Evolutionary conservation across 1,140 invertebrate genomes (phyloP).

Genomic region (Drosophila truncata): DNA sequence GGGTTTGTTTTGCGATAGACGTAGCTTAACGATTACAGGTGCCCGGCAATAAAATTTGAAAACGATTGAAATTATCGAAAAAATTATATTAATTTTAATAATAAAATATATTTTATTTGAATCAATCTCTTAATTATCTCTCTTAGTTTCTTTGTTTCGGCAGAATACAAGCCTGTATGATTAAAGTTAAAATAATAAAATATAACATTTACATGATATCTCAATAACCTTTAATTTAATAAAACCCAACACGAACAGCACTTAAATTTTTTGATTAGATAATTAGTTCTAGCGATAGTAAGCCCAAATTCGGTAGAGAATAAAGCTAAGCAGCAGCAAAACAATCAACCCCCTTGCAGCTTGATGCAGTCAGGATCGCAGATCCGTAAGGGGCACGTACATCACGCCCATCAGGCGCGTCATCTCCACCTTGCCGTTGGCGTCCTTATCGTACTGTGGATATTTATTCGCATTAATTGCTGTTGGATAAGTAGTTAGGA

Average conservation of each 20-base stretch:
- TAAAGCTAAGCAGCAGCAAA: conserved; percentile 40
- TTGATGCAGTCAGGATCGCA: conserved; percentile 71
- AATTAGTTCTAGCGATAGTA: conserved; percentile 34
- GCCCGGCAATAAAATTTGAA: not conserved
- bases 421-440: conserved; percentile 91
- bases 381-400: conserved; percentile 98
- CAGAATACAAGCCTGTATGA: too few relatives aligned
- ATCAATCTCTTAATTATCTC: too few relatives aligned
- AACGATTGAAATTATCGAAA: not conserved
- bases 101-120: not conserved
- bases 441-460: conserved; percentile 93
- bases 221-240: conserved; percentile 26
- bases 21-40: not conserved
- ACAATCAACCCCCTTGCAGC: conserved; percentile 29
- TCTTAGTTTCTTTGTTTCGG: too few relatives aligned
- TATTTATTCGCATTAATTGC: not conserved
- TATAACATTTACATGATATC: not conserved
- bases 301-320: conserved; percentile 47
- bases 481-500: not conserved
- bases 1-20: not conserved
- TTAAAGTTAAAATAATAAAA: too few relatives aligned
- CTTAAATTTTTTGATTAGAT: conserved; percentile 11
- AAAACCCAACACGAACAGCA: conserved; percentile 17
- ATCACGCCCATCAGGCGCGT: conserved; percentile 97
- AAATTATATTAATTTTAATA: too few relatives aligned